Conservation (phyloP, 2,888 invertebrate genomes). For the Isoperla grammatica region DNA sequence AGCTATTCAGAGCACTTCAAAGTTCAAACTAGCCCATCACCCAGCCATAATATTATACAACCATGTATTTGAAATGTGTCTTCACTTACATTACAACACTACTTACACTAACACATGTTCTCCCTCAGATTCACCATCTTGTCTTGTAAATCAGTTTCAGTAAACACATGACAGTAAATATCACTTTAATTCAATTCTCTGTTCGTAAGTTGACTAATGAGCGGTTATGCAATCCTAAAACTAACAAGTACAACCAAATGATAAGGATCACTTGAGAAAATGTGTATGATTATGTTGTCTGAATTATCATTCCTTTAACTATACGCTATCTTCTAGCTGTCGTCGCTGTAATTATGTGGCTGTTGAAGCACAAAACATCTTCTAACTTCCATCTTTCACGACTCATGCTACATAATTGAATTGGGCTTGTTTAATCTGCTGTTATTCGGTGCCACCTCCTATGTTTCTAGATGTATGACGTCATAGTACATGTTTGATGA, state of each 20-base stretch:
- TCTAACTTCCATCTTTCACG: conserved; percentile 6
- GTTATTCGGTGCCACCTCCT: conserved; percentile 5
- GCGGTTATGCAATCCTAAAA: conserved; percentile 17
- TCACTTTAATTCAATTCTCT: background rate
- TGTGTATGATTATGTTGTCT: conserved; percentile 19
- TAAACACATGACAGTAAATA: too few relatives aligned
- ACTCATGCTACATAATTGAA: conserved; percentile 17
- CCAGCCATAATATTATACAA: too few relatives aligned
- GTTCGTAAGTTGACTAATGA: conserved; percentile 9
- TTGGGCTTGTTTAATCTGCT: conserved; percentile 11
- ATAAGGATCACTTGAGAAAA: conserved; percentile 17
- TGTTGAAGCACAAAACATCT: conserved; percentile 14
- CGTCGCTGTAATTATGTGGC: conserved; percentile 9
- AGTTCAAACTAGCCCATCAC: too few relatives aligned
- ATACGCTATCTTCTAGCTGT: conserved; percentile 4
- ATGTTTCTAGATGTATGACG: conserved; percentile 2
- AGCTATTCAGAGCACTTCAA: too few relatives aligned
- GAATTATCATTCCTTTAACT: conserved; percentile 17
- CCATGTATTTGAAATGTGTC: too few relatives aligned
- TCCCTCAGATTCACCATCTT: too few relatives aligned
- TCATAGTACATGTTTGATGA: conserved; percentile 17
- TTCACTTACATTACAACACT: too few relatives aligned
- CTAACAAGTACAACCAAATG: conserved; percentile 16
- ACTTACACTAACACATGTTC: too few relatives aligned
- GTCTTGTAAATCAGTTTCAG: too few relatives aligned